Evolutionary conservation across 2,888 invertebrate genomes (phyloP).

Genomic region (Buathra laborator): DNA sequence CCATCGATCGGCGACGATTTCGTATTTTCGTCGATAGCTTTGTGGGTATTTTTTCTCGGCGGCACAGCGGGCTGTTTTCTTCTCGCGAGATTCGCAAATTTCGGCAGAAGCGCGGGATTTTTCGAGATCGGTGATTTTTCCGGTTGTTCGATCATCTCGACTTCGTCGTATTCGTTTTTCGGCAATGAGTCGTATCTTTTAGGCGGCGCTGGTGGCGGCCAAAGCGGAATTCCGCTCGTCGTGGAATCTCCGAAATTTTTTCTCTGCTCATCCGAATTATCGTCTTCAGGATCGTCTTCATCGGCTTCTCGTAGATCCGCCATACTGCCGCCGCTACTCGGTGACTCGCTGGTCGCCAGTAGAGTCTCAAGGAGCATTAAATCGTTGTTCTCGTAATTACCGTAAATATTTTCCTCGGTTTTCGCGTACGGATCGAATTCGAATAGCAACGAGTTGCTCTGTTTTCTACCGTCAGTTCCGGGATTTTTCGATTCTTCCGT

Average conservation of each 20-base stretch:
- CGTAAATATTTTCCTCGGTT: conserved; percentile 76
- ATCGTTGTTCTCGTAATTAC: conserved; percentile 87
- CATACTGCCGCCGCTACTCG: conserved; percentile 86
- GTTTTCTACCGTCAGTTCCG: conserved; percentile 76
- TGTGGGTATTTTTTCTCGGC: conserved; percentile 73
- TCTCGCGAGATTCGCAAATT: conserved; percentile 76
- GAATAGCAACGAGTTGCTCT: conserved; percentile 78
- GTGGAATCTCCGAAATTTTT: conserved; percentile 85
- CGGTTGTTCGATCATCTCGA: conserved; percentile 75
- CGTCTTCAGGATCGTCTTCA: conserved; percentile 82
- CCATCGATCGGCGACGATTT: conserved; percentile 45
- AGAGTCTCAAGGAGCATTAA: conserved; percentile 89
- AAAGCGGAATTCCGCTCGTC: conserved; percentile 44
- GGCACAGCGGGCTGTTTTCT: conserved; percentile 83
- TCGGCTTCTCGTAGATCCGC: conserved; percentile 85
- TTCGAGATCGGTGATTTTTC: conserved; percentile 70
- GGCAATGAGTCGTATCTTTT: conserved; percentile 89
- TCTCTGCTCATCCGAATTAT: conserved; percentile 84
- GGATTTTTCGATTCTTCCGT: conserved; percentile 70
- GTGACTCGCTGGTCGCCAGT: conserved; percentile 90
- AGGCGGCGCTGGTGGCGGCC: conserved; percentile 88
- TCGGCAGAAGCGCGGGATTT: conserved; percentile 80
- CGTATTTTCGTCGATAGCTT: conserved; percentile 69
- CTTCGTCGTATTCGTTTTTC: conserved; percentile 84
- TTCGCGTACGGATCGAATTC: conserved; percentile 80